These are phyloP conservation scores for Pseudomyrmex pallidus DNA, from an alignment of 1,140 invertebrate genomes.

Conservation along the genomic window DNA sequence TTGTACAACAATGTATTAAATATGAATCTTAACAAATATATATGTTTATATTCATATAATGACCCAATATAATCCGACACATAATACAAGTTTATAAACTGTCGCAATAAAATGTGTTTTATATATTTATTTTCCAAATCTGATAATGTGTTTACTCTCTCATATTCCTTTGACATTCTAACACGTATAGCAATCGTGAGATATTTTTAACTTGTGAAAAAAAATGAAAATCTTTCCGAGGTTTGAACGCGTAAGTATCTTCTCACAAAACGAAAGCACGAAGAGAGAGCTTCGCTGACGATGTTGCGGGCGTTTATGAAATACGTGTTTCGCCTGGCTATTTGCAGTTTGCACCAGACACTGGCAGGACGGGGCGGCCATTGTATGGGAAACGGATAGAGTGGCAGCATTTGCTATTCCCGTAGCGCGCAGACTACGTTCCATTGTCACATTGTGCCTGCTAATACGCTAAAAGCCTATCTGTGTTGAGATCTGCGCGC, in stretches of 20 bases:
- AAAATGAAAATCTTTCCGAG: slow-evolving; percentile 22
- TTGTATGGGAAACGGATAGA: slow-evolving; percentile 82
- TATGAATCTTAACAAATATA: not conserved
- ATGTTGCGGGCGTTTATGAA: slow-evolving; percentile 76
- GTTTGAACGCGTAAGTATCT: not conserved
- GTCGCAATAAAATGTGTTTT: no score
- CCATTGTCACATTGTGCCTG: slow-evolving; percentile 84
- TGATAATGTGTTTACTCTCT: no score
- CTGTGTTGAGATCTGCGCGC: slow-evolving; percentile 83
- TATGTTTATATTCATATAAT: not conserved
- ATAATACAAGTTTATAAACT: no score
- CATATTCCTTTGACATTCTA: no score
- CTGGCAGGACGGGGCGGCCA: slow-evolving; percentile 57
- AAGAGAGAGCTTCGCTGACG: slow-evolving; percentile 45
- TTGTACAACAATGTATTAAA: not conserved
- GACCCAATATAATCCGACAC: no score
- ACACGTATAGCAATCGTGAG: not conserved
- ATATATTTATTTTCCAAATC: no score
- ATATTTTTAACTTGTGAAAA: slow-evolving; percentile 14
- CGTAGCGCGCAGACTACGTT: slow-evolving; percentile 77
- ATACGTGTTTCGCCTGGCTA: slow-evolving; percentile 79
- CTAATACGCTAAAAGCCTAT: slow-evolving; percentile 85
- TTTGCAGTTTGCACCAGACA: slow-evolving; percentile 68
- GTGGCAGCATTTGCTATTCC: slow-evolving; percentile 83
- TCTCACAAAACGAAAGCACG: slow-evolving; percentile 45